Percentiles rank a stretch among this genome's conserved stretches.
Conservation (phyloP, 2,797 vertebrate genomes). For the Falco naumanni region DNA sequence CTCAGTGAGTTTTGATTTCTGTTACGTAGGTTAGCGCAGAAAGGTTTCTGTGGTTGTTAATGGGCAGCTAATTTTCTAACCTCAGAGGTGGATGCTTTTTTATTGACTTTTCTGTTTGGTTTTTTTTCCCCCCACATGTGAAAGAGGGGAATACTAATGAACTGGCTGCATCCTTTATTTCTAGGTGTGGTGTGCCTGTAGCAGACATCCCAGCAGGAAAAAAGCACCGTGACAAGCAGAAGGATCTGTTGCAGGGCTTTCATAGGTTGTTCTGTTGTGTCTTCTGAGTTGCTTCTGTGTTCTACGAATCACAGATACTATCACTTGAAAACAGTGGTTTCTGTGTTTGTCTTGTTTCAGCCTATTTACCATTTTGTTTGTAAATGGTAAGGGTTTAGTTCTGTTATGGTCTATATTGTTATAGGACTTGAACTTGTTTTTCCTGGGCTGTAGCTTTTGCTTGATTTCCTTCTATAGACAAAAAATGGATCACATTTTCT, state of each 20-base stretch:
- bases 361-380: neutral
- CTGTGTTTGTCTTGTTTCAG: neutral
- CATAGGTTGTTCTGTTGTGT: neutral
- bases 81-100: neutral
- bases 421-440: neutral
- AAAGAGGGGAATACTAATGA: neutral
- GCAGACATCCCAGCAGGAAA: neutral
- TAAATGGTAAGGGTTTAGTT: neutral
- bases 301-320: neutral
- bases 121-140: neutral
- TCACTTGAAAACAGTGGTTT: neutral
- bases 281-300: neutral
- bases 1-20: neutral
- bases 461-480: neutral
- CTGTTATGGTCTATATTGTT: neutral
- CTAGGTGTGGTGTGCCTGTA: neutral
- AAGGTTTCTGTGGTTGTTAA: neutral
- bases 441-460: neutral
- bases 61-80: neutral
- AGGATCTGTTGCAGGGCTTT: neutral
- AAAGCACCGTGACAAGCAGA: neutral
- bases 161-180: neutral
- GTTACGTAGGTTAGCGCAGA: neutral
- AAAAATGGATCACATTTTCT: neutral
- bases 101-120: too few relatives aligned